These are phyloP conservation scores for Drosophila longiperda DNA, from an alignment of 2,888 invertebrate genomes.

Conservation along the genomic window DNA sequence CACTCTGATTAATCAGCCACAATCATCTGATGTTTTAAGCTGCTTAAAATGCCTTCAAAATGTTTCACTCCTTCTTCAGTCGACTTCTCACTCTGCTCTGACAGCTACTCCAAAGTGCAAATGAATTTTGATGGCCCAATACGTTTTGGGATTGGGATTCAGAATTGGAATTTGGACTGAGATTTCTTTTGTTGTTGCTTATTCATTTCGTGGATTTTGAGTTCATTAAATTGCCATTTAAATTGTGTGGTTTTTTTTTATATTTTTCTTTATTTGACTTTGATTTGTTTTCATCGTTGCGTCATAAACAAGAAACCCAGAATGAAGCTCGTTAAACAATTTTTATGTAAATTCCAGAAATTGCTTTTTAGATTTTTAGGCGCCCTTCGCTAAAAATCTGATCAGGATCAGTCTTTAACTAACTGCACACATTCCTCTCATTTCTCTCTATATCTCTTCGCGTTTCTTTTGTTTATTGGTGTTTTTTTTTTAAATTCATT, in stretches of 20 bases:
- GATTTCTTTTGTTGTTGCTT: conserved; percentile 22
- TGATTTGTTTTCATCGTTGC: conserved; percentile 44
- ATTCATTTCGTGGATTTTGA: conserved; percentile 76
- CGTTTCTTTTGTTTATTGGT: not conserved
- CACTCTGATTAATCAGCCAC: conserved; percentile 80
- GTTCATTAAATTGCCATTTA: conserved; percentile 81
- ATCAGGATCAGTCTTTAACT: conserved; percentile 24
- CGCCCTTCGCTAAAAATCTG: conserved; percentile 39
- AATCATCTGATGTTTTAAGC: conserved; percentile 81
- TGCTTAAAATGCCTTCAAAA: conserved; percentile 69
- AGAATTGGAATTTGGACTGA: conserved; percentile 8
- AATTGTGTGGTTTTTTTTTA: conserved; percentile 58
- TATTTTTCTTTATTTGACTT: conserved; percentile 50
- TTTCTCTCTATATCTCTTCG: conserved; percentile 7
- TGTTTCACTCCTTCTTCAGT: conserved; percentile 20
- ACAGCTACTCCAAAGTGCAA: conserved; percentile 66
- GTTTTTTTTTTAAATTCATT: conserved; percentile 27
- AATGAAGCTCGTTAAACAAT: conserved; percentile 62
- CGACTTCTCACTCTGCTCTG: conserved; percentile 18
- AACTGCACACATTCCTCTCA: conserved; percentile 21
- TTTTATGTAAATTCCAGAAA: conserved; percentile 80
- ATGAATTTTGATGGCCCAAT: conserved; percentile 80
- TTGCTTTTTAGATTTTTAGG: conserved; percentile 54
- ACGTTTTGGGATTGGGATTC: conserved; percentile 36
- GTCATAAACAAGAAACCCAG: conserved; percentile 53